Conservation (phyloP, 30 jellyfish, hydroid and myxozoan species). For the Aurelia aurita region DNA sequence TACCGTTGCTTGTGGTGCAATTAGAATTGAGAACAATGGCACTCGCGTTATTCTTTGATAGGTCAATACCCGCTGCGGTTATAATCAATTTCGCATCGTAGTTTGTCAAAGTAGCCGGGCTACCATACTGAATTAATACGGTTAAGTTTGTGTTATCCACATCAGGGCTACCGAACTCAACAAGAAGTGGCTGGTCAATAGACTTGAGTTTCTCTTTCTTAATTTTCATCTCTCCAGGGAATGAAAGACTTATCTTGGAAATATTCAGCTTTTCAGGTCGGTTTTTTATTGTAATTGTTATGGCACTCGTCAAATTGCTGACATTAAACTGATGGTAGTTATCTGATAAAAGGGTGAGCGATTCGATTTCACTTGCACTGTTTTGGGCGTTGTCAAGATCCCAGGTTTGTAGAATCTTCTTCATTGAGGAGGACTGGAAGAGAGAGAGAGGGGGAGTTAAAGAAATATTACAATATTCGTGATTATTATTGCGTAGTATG, state of each 20-base stretch:
- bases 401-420: constrained; percentile 69
- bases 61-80: constrained; percentile 26
- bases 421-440: constrained; percentile 36
- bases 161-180: constrained; percentile 58
- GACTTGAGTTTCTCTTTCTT: constrained; percentile 38
- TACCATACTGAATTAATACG: constrained; percentile 73
- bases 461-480: not conserved
- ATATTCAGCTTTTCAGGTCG: constrained; percentile 36
- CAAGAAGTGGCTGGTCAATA: constrained; percentile 53
- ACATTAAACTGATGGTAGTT: constrained; percentile 29
- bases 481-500: too few relatives aligned
- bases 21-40: too few relatives aligned
- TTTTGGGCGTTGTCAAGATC: constrained; percentile 50
- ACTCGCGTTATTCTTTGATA: constrained; percentile 9
- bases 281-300: constrained; percentile 43
- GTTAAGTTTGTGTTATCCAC: constrained; percentile 56
- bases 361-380: constrained; percentile 50
- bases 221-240: constrained; percentile 63
- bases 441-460: not conserved
- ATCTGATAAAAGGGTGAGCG: constrained; percentile 40
- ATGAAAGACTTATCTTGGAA: not conserved
- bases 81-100: constrained; percentile 69
- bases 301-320: constrained; percentile 36
- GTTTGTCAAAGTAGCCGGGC: constrained; percentile 61
- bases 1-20: constrained; percentile 3